Percentiles rank a stretch among this genome's conserved stretches.
These are phyloP conservation scores for Deilephila porcellus DNA, from an alignment of 2,888 invertebrate genomes.

Conservation along the genomic window DNA sequence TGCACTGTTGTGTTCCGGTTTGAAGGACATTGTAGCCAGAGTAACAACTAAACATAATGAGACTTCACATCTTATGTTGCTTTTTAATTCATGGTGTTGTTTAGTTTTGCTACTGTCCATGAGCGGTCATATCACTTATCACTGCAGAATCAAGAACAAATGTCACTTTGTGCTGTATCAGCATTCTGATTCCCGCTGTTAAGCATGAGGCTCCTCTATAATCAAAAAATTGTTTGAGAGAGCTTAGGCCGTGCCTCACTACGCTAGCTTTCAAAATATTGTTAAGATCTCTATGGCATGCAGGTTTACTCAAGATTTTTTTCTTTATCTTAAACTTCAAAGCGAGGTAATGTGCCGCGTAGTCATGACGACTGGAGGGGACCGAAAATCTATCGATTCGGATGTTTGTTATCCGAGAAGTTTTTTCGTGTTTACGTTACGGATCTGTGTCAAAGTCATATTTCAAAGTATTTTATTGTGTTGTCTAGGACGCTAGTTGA, in stretches of 20 bases:
- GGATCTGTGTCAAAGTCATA: slow-evolving; percentile 3
- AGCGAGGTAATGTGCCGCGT: slow-evolving; percentile 12
- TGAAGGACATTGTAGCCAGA: no score
- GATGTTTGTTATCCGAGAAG: slow-evolving; percentile 12
- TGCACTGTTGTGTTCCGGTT: no score
- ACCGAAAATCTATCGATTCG: slow-evolving; percentile 1
- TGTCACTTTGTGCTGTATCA: no score
- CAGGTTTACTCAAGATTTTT: background rate
- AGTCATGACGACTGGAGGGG: slow-evolving; percentile 12
- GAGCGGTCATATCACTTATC: no score
- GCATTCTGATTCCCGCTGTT: no score
- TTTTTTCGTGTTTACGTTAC: background rate
- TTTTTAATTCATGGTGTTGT: no score
- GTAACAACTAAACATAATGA: no score
- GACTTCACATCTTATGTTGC: no score
- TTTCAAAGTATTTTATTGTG: slow-evolving; percentile 6
- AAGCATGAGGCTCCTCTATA: no score
- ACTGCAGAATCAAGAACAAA: no score
- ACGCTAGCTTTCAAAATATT: background rate
- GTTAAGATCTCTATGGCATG: background rate
- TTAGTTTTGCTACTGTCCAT: no score
- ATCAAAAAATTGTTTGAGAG: no score
- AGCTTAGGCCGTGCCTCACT: background rate
- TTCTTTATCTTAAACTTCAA: slow-evolving; percentile 8
- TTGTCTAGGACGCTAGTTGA: background rate